Conservation (phyloP, 2,888 invertebrate species). For the Pycnomerus fuliginosus region DNA sequence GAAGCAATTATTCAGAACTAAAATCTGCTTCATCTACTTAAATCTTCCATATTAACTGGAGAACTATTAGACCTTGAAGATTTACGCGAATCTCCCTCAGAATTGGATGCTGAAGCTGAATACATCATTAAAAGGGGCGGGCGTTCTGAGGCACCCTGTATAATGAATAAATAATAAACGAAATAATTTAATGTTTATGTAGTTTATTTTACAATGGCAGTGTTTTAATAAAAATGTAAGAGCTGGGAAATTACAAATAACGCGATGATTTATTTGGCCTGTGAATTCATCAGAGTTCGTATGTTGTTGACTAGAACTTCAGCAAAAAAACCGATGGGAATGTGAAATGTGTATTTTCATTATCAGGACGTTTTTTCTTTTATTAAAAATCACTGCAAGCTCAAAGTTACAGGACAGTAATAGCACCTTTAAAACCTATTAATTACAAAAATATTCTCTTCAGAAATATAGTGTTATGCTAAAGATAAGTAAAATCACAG, state of each 20-base stretch:
- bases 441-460: constrained; percentile 43
- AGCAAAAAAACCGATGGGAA: constrained; percentile 23
- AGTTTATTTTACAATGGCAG: constrained; percentile 51
- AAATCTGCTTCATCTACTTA: too few species aligned
- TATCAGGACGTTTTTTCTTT: too few species aligned
- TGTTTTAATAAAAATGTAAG: constrained; percentile 38
- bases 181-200: constrained; percentile 14
- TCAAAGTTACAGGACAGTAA: constrained; percentile 32
- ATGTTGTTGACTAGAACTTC: constrained; percentile 42
- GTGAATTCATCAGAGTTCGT: too few species aligned
- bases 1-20: too few species aligned
- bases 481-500: constrained; percentile 32
- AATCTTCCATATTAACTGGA: too few species aligned
- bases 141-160: too few species aligned
- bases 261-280: too few species aligned
- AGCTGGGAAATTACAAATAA: constrained; percentile 22
- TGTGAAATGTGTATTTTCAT: constrained; percentile 15
- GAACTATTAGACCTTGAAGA: too few species aligned
- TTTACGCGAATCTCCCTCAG: too few species aligned
- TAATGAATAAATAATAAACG: constrained; percentile 1
- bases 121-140: too few species aligned
- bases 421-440: constrained; percentile 44
- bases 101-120: too few species aligned
- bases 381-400: constrained; percentile 33
- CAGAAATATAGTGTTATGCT: constrained; percentile 27